Conservation (phyloP, 1,140 invertebrate species). For the Vollenhovia emeryi region DNA sequence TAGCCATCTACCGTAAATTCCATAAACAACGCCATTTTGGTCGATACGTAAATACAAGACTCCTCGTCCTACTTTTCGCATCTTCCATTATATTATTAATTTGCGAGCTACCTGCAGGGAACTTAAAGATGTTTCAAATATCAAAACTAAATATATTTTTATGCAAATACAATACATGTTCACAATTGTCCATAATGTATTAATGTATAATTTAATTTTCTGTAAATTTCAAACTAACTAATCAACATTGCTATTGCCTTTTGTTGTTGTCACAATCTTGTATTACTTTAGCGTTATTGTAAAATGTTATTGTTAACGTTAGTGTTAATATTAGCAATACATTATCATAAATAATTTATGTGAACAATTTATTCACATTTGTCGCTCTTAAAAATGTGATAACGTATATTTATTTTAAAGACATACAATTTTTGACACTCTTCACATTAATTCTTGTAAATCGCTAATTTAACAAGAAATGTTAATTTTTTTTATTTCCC, state of each 20-base stretch:
- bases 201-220: no score
- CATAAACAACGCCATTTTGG: slow-evolving; percentile 48
- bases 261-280: no score
- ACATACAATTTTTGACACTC: no score
- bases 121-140: neutral
- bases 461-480: neutral
- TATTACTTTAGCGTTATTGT: no score
- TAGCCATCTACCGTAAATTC: slow-evolving; percentile 60
- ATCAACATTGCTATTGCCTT: neutral
- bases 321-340: no score
- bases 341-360: no score
- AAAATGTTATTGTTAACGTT: no score
- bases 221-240: neutral
- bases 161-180: neutral
- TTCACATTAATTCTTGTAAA: no score
- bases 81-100: neutral
- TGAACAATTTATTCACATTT: no score
- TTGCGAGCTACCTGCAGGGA: neutral
- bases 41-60: slow-evolving; percentile 1
- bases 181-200: neutral
- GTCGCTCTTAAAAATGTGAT: no score
- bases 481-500: neutral
- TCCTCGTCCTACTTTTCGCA: neutral
- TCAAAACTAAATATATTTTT: neutral
- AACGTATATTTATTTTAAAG: no score